A percentile compares a stretch with the other conserved stretches of the same genome.
These are phyloP conservation scores for Sebastes trivittatus DNA, from an alignment of 2,797 vertebrate species.

Conservation along the genomic window DNA sequence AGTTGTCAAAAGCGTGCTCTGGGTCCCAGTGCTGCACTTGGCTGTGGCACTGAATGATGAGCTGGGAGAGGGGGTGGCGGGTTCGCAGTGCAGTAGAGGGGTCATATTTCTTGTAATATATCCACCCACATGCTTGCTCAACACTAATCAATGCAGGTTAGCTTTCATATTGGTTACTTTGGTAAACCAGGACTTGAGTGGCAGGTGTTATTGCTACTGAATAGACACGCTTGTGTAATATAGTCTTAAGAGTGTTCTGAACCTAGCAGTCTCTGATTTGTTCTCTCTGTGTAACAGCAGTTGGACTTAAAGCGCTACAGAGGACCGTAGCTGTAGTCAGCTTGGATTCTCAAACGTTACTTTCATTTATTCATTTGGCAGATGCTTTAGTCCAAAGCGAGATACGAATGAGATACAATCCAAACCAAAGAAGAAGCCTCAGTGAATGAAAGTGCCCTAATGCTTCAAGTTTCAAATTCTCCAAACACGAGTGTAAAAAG, in stretches of 20 bases:
- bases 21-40: slow-evolving; percentile 16
- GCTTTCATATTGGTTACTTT: not conserved
- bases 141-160: not conserved
- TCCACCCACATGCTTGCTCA: not conserved
- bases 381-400: not conserved
- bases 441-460: not conserved
- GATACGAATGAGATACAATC: not conserved
- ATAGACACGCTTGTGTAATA: not conserved
- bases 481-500: not conserved
- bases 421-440: not conserved
- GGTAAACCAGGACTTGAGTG: not conserved
- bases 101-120: slow-evolving; percentile 38
- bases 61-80: not conserved
- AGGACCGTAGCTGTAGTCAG: too few relatives aligned
- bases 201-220: not conserved
- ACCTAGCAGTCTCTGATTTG: not conserved
- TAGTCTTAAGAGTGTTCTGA: not conserved
- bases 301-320: not conserved
- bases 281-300: not conserved
- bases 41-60: slow-evolving; percentile 17
- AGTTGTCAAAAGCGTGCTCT: slow-evolving; percentile 39
- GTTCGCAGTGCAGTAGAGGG: not conserved
- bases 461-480: not conserved
- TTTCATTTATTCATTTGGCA: not conserved
- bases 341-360: not conserved